Evolutionary conservation across 2,113 vertebrate species (phyloP).

Genomic region (Dipodomys ordii): DNA sequence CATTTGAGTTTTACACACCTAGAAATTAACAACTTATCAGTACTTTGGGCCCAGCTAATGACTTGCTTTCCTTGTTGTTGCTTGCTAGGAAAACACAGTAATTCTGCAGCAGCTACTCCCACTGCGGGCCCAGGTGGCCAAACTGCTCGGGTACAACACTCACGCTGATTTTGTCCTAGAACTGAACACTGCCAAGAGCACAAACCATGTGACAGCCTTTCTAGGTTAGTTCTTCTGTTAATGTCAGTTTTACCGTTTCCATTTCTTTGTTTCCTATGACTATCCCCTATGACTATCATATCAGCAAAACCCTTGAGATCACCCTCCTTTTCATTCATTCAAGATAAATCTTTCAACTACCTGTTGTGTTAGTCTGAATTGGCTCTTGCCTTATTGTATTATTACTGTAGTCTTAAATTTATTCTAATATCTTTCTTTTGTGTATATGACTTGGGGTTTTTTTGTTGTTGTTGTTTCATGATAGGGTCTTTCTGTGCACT

Average conservation of each 20-base stretch:
- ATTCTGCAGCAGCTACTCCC: conserved; percentile 94
- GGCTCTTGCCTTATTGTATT: neutral
- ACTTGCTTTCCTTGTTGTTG: conserved; percentile 43
- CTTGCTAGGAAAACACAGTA: conserved; percentile 91
- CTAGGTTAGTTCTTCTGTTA: conserved; percentile 88
- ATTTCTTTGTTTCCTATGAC: neutral
- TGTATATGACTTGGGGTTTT: neutral
- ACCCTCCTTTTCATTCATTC: conserved; percentile 3
- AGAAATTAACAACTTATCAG: neutral
- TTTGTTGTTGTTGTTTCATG: too few species aligned
- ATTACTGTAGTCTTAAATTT: neutral
- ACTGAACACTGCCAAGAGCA: conserved; percentile 95
- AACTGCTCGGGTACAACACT: conserved; percentile 92
- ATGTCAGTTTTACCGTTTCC: neutral
- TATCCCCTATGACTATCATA: neutral
- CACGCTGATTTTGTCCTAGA: conserved; percentile 96
- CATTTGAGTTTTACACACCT: neutral
- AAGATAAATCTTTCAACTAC: neutral
- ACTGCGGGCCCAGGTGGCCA: conserved; percentile 91
- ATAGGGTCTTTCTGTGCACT: too few species aligned
- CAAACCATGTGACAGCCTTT: conserved; percentile 90
- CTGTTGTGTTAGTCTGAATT: neutral
- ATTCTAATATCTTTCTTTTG: neutral
- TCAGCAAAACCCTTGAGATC: neutral
- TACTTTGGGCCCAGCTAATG: neutral